Conservation (phyloP, 2,888 invertebrate genomes). For the Patella pellucida region DNA sequence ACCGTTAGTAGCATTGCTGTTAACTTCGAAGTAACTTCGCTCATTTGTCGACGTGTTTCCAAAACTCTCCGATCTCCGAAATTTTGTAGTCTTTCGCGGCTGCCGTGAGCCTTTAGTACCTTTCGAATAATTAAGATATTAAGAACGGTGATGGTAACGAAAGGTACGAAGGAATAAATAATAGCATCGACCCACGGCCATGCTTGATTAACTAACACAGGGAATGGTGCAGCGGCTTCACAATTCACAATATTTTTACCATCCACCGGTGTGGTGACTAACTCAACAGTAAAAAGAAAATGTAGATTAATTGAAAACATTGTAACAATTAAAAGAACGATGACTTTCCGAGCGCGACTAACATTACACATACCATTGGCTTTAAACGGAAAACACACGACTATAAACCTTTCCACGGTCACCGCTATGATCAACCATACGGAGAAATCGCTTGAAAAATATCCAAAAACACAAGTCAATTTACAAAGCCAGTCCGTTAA, state of each 20-base stretch:
- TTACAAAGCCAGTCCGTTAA: constrained; percentile 61
- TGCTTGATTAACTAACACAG: constrained; percentile 45
- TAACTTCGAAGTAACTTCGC: constrained; percentile 53
- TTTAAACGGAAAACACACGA: constrained; percentile 65
- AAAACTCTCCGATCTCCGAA: constrained; percentile 14
- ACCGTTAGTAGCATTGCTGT: constrained; percentile 67
- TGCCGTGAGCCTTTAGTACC: constrained; percentile 45
- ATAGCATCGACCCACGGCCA: constrained; percentile 69
- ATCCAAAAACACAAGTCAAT: constrained; percentile 54
- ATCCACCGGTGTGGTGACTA: constrained; percentile 36
- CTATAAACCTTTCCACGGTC: constrained; percentile 66
- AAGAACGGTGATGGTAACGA: constrained; percentile 57
- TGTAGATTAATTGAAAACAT: constrained; percentile 60
- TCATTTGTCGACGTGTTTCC: constrained; percentile 24
- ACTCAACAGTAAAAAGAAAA: constrained; percentile 61
- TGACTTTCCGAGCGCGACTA: constrained; percentile 56
- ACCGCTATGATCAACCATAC: constrained; percentile 69
- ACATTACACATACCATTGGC: constrained; percentile 61
- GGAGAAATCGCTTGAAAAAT: constrained; percentile 63
- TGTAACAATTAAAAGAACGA: constrained; percentile 46
- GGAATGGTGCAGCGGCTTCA: constrained; percentile 32
- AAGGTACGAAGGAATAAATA: constrained; percentile 64
- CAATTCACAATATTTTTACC: constrained; percentile 35
- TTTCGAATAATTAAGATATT: constrained; percentile 65
- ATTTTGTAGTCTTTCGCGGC: constrained; percentile 25